These are phyloP conservation scores for Ryuthela nishihirai DNA, from an alignment of 2,888 invertebrate species.

Conservation along the genomic window DNA sequence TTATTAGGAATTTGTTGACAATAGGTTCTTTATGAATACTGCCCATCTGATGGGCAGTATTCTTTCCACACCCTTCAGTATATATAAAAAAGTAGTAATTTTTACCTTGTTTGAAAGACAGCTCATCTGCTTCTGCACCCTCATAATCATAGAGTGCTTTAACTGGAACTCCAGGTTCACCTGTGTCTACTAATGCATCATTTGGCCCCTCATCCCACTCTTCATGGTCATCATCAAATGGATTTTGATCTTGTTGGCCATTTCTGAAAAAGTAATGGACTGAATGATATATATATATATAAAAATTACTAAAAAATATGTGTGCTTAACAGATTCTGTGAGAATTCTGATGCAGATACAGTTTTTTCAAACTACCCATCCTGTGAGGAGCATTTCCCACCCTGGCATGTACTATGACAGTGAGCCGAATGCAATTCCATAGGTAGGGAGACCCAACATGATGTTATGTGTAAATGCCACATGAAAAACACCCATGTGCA, in stretches of 20 bases:
- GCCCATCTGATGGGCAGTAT: too few species aligned
- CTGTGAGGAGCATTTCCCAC: too few species aligned
- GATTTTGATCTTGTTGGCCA: slow-evolving; percentile 40
- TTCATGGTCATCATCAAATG: slow-evolving; percentile 58
- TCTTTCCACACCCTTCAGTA: too few species aligned
- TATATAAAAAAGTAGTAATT: background rate
- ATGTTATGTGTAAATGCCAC: too few species aligned
- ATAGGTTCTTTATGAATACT: too few species aligned
- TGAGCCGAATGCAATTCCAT: too few species aligned
- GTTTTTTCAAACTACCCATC: too few species aligned
- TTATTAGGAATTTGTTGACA: background rate
- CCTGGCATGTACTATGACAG: too few species aligned
- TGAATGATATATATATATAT: background rate
- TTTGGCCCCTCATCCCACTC: slow-evolving; percentile 61
- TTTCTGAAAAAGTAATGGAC: slow-evolving; percentile 19
- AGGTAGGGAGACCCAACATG: too few species aligned
- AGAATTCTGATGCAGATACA: too few species aligned
- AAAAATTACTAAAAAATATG: background rate
- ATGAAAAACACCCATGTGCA: too few species aligned
- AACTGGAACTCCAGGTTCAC: slow-evolving; percentile 90
- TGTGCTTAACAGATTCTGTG: too few species aligned
- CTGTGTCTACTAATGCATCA: slow-evolving; percentile 82
- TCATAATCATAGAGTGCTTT: slow-evolving; percentile 95
- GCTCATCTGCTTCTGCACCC: slow-evolving; percentile 94
- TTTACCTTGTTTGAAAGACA: slow-evolving; percentile 90